Base-by-base conservation (phyloP, 2,113 vertebrate genomes). In the Hypomesus transpacificus region DNA sequence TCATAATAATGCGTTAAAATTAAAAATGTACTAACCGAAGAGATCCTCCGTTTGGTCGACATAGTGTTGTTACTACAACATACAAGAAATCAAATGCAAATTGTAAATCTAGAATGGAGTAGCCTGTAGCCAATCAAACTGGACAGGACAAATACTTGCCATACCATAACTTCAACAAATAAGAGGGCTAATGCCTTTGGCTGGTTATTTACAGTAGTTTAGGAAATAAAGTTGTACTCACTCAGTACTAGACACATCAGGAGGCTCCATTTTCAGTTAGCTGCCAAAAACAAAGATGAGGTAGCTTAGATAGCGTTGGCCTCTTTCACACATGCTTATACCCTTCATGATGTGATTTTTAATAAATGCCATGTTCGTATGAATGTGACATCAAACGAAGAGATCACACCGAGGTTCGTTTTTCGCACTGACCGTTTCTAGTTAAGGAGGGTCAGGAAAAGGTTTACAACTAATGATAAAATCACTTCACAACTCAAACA, bases 1-100 rank as follows among this genome's bases (percentile, higher is more conserved):
- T 68, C 7, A 5, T 14, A 16, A 56, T 24, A 0, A 46, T 9
- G 9, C n/a, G 4, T 65, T 34, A n/a, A 34, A 20, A 4, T 1
- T 20, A 46, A 14, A 59, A 4, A 16, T 21, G 68, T 46, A 90
- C 88, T 77, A 17, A 91, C 91, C 9, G 91, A 92, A 34, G 90
- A 92, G 77, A 90, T 82, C 53, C 90, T 87, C 9, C 87, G 76
- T 57, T 4, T 90, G 50, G 79, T 86, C 16, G 26, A 78, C 31
- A 81, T 81, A 61, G 71, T 67, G 63, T 21, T 64, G 26, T 89
- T 87, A 59, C 83, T 88, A 76, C 54, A 84, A 79, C 4, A 78
- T 70, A 65, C 4, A 51, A 4, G 9, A 28, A 68, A n/a, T 21
- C 8, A 51, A 4, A 57, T 26, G 7, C 50, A 69, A 53, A 54